A percentile compares a stretch with the other conserved stretches of the same genome.
These are phyloP conservation scores for Tolypeutes matacus DNA, from an alignment of 2,797 vertebrate species.

Conservation along the genomic window DNA sequence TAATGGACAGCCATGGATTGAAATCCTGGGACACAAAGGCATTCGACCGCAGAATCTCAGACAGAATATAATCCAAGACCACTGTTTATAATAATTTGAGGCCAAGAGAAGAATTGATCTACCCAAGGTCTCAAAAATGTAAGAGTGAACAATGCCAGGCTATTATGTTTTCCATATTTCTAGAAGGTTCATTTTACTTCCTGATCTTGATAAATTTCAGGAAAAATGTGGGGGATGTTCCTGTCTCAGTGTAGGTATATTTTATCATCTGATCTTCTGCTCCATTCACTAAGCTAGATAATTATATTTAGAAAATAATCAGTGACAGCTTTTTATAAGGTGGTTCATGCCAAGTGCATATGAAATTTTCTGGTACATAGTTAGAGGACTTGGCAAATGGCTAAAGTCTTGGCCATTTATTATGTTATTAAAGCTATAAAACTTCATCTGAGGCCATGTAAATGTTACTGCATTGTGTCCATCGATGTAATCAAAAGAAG, in stretches of 20 bases:
- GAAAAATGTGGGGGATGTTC: not conserved
- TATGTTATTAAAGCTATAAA: not conserved
- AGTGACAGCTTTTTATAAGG: not conserved
- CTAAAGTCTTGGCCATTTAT: slow-evolving; percentile 3
- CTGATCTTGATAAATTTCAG: not conserved
- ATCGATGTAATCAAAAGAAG: not conserved
- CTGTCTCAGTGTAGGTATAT: not conserved
- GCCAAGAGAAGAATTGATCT: not conserved
- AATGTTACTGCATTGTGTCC: not conserved
- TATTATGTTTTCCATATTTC: slow-evolving; percentile 8
- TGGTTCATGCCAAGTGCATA: not conserved
- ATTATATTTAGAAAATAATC: slow-evolving; percentile 32
- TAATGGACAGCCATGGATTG: not conserved
- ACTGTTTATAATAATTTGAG: slow-evolving; percentile 19
- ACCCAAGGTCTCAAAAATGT: not conserved
- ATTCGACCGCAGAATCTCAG: not conserved
- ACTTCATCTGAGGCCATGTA: not conserved
- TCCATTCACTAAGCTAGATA: not conserved
- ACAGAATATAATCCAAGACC: not conserved
- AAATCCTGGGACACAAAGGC: not conserved
- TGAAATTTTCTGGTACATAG: not conserved
- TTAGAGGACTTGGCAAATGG: not conserved
- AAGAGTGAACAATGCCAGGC: slow-evolving; percentile 14
- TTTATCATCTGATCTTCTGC: not conserved
- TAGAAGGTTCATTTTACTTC: slow-evolving; percentile 9